Conservation (phyloP, 2,113 vertebrate genomes). For the Hippocampus barbouri region DNA sequence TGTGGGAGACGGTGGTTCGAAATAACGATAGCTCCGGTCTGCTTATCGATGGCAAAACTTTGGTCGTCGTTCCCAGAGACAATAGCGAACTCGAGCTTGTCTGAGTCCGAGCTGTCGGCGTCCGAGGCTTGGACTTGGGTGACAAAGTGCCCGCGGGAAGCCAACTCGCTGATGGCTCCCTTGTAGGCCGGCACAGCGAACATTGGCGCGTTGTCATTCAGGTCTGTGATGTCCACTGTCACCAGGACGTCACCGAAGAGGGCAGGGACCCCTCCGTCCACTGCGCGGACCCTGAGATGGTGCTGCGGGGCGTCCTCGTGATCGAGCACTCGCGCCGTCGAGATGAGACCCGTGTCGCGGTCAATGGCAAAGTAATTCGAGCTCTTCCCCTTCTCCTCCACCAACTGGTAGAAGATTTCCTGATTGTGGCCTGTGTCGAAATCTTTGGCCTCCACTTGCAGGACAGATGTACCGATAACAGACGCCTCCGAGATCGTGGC, state of each 20-base stretch:
- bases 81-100: conserved; percentile 85
- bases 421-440: conserved; percentile 84
- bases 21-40: conserved; percentile 80
- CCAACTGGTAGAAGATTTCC: conserved; percentile 83
- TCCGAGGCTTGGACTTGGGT: conserved; percentile 88
- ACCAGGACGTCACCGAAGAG: conserved; percentile 80
- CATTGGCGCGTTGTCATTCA: conserved; percentile 89
- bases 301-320: conserved; percentile 80
- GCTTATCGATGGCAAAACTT: conserved; percentile 84
- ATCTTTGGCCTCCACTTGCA: conserved; percentile 83
- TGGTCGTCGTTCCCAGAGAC: conserved; percentile 87
- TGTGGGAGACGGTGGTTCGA: conserved; percentile 81
- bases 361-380: conserved; percentile 85
- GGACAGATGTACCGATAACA: conserved; percentile 80
- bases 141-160: conserved; percentile 85
- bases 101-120: conserved; percentile 80
- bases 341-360: conserved; percentile 80
- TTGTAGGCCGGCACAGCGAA: conserved; percentile 84
- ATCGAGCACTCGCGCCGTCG: conserved; percentile 80
- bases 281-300: conserved; percentile 77
- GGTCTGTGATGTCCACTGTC: conserved; percentile 81
- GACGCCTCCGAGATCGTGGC: conserved; percentile 87
- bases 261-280: conserved; percentile 88
- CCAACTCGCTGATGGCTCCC: conserved; percentile 83
- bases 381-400: conserved; percentile 77